These are phyloP conservation scores for Calameuta filiformis DNA, from an alignment of 2,888 invertebrate genomes.

Conservation along the genomic window DNA sequence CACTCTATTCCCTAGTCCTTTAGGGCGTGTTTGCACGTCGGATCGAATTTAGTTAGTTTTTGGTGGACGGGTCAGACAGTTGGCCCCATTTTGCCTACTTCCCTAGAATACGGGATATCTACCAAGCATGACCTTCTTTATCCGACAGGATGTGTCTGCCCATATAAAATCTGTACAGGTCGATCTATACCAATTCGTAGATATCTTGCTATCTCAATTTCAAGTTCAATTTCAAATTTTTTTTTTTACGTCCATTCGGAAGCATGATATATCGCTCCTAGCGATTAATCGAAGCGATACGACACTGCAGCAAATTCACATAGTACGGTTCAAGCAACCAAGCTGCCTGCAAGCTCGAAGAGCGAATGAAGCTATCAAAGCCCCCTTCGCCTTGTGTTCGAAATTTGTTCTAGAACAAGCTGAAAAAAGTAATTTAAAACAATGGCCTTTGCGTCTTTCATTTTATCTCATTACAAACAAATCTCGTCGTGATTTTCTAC, in stretches of 20 bases:
- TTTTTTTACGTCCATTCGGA: not conserved
- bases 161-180: not conserved
- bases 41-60: not conserved
- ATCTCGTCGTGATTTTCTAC: not conserved
- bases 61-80: not conserved
- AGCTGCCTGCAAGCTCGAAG: not conserved
- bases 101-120: not conserved
- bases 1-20: not conserved
- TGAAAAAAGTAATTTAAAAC: not conserved
- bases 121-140: not conserved
- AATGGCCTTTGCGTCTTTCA: not conserved
- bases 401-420: not conserved
- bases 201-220: not conserved
- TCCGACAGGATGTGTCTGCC: not conserved
- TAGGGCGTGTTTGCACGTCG: not conserved
- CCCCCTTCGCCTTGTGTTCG: too few species aligned
- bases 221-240: not conserved
- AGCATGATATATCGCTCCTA: not conserved
- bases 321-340: not conserved
- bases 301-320: not conserved
- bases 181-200: not conserved
- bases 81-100: not conserved
- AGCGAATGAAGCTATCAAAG: not conserved
- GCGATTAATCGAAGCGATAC: slow-evolving; percentile 1
- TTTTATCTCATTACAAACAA: not conserved